Percentiles rank a stretch among this genome's conserved stretches.
phyloP scores from a whole-genome alignment of 2,113 vertebrate genomes.

The Oreochromis niloticus region DNA sequence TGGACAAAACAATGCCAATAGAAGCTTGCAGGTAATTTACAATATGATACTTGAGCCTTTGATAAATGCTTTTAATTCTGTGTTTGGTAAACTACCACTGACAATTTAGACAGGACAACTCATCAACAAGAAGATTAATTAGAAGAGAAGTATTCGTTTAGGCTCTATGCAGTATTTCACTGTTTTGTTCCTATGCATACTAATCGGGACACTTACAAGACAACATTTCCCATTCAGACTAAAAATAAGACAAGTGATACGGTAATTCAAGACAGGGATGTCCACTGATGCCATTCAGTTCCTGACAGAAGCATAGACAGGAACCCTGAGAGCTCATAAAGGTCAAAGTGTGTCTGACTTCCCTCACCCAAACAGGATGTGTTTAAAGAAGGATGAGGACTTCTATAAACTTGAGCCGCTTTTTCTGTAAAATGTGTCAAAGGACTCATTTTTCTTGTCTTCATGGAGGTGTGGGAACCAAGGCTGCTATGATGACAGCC shows the following conservation, averaged over 20 bases:
- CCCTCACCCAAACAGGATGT: slow-evolving; percentile 65
- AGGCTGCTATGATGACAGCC: slow-evolving; percentile 59
- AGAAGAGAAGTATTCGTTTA: not conserved
- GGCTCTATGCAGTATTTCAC: not conserved
- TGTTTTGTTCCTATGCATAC: not conserved
- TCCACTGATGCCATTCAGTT: slow-evolving; percentile 26
- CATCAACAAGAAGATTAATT: not conserved
- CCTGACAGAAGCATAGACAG: slow-evolving; percentile 54
- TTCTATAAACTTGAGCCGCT: slow-evolving; percentile 32
- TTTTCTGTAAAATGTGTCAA: slow-evolving; percentile 60
- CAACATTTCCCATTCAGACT: not conserved
- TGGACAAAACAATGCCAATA: slow-evolving; percentile 5
- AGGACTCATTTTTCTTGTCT: slow-evolving; percentile 50
- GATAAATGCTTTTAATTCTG: not conserved
- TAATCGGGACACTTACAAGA: not conserved
- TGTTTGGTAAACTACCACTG: not conserved
- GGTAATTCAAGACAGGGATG: not conserved
- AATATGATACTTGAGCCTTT: not conserved
- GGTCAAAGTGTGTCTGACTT: slow-evolving; percentile 49
- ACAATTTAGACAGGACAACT: not conserved
- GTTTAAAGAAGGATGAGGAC: slow-evolving; percentile 53
- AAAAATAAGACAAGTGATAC: not conserved
- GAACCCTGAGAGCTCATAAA: slow-evolving; percentile 53
- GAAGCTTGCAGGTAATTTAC: slow-evolving; percentile 25
- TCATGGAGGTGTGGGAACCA: slow-evolving; percentile 66